These are phyloP conservation scores for Chaenogobius annularis DNA, from an alignment of 2,113 vertebrate genomes.

Conservation along the genomic window DNA sequence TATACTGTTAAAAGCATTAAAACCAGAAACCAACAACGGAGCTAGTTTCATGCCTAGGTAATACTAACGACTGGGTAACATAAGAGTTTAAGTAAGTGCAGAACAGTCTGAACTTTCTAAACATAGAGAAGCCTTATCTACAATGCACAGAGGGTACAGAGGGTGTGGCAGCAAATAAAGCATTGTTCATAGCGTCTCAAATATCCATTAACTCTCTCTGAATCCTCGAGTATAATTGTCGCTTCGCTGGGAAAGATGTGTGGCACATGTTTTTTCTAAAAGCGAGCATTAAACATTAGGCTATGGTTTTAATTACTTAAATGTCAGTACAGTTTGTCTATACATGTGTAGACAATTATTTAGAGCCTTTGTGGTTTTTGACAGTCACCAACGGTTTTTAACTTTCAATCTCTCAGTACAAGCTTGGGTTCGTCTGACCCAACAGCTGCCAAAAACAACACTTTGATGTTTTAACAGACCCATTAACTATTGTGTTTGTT, in stretches of 20 bases:
- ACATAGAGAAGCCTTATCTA: slow-evolving; percentile 30
- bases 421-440: background rate
- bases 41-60: background rate
- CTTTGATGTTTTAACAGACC: slow-evolving; percentile 15
- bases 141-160: background rate
- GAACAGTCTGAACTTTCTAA: slow-evolving; percentile 11
- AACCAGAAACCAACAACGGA: background rate
- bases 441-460: background rate
- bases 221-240: slow-evolving; percentile 1
- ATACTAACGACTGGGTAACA: background rate
- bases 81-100: background rate
- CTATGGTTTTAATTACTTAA: slow-evolving; percentile 8
- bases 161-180: slow-evolving; percentile 26
- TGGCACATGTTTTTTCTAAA: background rate
- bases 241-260: background rate
- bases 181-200: background rate
- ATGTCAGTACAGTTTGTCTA: slow-evolving; percentile 11
- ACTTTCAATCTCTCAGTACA: background rate
- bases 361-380: slow-evolving; percentile 13
- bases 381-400: background rate
- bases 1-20: background rate
- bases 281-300: slow-evolving; percentile 8
- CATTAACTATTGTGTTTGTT: slow-evolving; percentile 1
- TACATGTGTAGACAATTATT: slow-evolving; percentile 40
- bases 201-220: background rate